phyloP scores from a whole-genome alignment of 2,113 vertebrate genomes.

The Odocoileus hemionus region DNA sequence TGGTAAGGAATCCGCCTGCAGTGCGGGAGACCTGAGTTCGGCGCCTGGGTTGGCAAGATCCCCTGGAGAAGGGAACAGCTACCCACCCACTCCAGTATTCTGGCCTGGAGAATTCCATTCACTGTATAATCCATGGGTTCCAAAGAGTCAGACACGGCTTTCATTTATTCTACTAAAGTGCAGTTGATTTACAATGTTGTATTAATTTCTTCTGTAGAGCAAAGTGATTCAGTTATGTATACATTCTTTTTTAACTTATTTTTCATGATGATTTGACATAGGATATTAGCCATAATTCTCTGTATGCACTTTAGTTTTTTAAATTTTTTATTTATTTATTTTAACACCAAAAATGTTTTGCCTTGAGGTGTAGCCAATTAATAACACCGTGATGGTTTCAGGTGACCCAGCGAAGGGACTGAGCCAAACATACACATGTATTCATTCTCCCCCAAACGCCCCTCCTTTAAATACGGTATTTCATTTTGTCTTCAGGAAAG shows the following conservation, averaged over 20 bases:
- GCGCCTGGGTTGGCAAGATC: background rate
- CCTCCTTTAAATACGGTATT: background rate
- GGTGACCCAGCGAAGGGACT: background rate
- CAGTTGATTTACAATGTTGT: background rate
- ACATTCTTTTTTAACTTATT: background rate
- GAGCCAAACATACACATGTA: background rate
- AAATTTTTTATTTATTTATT: background rate
- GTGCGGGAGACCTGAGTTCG: fast-evolving
- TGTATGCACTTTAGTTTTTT: background rate
- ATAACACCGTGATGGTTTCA: background rate
- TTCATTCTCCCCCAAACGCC: background rate
- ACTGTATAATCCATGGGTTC: background rate
- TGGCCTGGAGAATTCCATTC: background rate
- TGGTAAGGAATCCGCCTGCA: fast-evolving
- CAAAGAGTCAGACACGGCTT: background rate
- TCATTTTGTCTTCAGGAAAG: background rate
- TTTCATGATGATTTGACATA: background rate
- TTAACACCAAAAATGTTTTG: background rate
- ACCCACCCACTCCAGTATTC: background rate
- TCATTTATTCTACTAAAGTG: background rate
- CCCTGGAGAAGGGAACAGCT: background rate
- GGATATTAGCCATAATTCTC: background rate
- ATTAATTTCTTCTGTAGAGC: background rate
- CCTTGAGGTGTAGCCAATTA: background rate
- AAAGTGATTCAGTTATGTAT: background rate